These are phyloP conservation scores for Magallana gigas DNA, from an alignment of 1,140 invertebrate species.

Conservation along the genomic window DNA sequence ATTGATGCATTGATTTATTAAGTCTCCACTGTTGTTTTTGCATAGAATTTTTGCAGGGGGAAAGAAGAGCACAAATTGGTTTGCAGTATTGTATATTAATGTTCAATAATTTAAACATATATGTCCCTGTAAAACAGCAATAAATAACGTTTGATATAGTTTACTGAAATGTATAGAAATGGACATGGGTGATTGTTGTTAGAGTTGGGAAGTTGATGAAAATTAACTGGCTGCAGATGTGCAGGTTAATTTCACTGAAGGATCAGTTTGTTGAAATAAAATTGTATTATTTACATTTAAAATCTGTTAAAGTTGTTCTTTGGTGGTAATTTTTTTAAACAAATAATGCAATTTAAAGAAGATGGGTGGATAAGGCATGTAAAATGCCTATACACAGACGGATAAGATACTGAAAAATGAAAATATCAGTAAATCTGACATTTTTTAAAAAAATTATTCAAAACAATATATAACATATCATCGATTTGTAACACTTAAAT, in stretches of 20 bases:
- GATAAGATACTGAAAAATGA: no score
- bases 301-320: neutral
- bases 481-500: no score
- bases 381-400: no score
- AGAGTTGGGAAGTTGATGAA: neutral
- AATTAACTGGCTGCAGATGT: neutral
- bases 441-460: no score
- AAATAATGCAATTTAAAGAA: no score
- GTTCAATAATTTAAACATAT: neutral
- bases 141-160: neutral
- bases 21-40: no score
- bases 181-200: neutral
- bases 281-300: slow-evolving; percentile 4
- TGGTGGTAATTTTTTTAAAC: no score
- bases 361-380: no score
- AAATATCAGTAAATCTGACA: no score
- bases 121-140: slow-evolving; percentile 20
- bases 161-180: neutral
- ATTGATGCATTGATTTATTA: no score
- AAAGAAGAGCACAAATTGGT: neutral
- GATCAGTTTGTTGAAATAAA: slow-evolving; percentile 34
- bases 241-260: slow-evolving; percentile 4
- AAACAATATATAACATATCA: no score
- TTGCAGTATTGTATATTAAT: slow-evolving; percentile 1
- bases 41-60: neutral